These are phyloP conservation scores for Sarcophaga carnaria DNA, from an alignment of 2,888 invertebrate genomes.

Conservation along the genomic window DNA sequence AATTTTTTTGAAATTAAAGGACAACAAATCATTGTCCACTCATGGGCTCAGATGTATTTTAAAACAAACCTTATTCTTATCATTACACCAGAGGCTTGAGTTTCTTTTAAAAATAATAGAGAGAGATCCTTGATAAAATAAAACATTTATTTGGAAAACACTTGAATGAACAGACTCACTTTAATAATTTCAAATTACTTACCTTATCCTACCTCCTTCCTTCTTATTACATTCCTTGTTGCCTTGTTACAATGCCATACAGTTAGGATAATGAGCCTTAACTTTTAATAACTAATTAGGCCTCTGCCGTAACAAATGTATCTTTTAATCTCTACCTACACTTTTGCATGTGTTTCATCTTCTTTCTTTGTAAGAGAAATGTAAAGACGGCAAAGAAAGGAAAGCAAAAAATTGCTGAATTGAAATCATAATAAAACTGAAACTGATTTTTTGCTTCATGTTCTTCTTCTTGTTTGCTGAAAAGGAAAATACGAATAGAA, in stretches of 20 bases:
- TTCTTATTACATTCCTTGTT: background rate
- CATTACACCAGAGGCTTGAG: no score
- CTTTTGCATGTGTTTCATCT: background rate
- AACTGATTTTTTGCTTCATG: background rate
- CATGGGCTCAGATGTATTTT: no score
- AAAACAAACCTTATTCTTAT: no score
- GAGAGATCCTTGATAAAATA: background rate
- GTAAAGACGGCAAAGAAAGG: background rate
- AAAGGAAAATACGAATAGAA: background rate
- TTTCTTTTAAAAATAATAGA: no score
- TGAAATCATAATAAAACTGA: background rate
- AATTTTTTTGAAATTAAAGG: no score
- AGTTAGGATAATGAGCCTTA: background rate
- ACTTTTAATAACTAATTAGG: constrained; percentile 36
- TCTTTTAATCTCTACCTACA: background rate
- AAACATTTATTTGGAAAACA: constrained; percentile 3
- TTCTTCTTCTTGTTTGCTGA: background rate
- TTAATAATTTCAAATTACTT: background rate
- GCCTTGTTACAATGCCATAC: background rate
- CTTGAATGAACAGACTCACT: background rate
- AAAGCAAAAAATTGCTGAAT: background rate
- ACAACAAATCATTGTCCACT: no score
- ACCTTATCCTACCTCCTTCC: background rate
- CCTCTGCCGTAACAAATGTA: background rate
- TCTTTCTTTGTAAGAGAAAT: background rate